Evolutionary conservation across 2,797 vertebrate genomes (phyloP), one percentile per base, ranked within the genome.

Genomic region (Botia almorhae): DNA sequence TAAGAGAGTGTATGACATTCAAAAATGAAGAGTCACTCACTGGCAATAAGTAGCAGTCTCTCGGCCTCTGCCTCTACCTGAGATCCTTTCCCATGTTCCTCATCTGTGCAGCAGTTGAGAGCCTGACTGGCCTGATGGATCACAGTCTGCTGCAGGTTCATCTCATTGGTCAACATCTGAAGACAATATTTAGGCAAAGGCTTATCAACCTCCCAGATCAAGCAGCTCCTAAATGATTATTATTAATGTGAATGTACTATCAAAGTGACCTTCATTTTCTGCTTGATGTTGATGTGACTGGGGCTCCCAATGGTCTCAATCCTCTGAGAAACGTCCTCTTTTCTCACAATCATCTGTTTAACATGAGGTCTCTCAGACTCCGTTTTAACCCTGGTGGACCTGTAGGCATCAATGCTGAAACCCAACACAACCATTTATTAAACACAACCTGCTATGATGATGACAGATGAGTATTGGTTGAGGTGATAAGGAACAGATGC

Each of bases 111-210:
- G 89, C 98, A 99, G 87, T 98, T 99, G 39, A 99, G 93, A 3
- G 98, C 97, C 91, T 98, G 98, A 82, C 97, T 99, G 80, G 98
- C 96, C 90, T 99, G 98, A 83, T 97, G 93, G 84, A 99, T 98
- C 73, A 99, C 94, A 0, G 96, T 98, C 92, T 99, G 97, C 88
- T 99, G 98, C 88, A 98, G 84, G 89, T 96, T 98, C 88, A 99
- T 91, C 73, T 98, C 97, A 82, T 95, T 96, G 23, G 93, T 96
- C 90, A 99, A 86, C 19, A 94, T 89, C 98, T 99, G 76, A 19
- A 77, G 70, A 14, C 10, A 79, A 1, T 13, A n/a, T 29, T 43
- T 56, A 55, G 2, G 46, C 6, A 4, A 65, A 21, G 4, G 14
- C 6, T 17, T 17, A 39, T n/a, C 64, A 67, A 43, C 7, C 13